Evolutionary conservation across 2,888 invertebrate genomes (phyloP), one percentile per base, ranked within the genome.

Genomic region (Apamea crenata): DNA sequence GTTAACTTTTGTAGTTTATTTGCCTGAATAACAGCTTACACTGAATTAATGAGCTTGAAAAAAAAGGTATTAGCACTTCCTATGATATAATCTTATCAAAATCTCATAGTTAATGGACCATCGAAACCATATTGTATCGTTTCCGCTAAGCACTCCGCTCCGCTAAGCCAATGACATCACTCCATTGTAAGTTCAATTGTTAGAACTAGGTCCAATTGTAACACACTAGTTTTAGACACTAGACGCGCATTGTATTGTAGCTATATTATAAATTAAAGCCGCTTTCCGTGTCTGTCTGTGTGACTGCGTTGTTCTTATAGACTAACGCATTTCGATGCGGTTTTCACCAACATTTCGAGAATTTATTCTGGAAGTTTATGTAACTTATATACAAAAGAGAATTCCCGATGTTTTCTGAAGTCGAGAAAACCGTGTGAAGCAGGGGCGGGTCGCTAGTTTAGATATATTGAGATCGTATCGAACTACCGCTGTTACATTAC

Each of bases 101-200:
- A 36, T 65, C 36, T 65, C 21, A 36, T 32, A 21, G 10, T 2
- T 70, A 70, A 74, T 74, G 18, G 63, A 10, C 21, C 12, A 32
- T 50, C 44, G 4, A 25, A 59, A 59, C 68, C 0, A 8, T 6
- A 47, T n/a, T 36, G n/a, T 44, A 18, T 56, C 8, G 21, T 84
- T 72, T 84, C 72, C 80, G 56, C 12, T 59, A 72, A 72, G n/a
- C 56, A 73, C 72, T 73, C 50, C 29, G 80, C 56, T 69, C 40
- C 63, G 79, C 40, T 84, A 50, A 56, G 59, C 72, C n/a, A 69
- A 80, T 84, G 80, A 73, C 85, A 75, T 74, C 85, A 85, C 53
- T 53, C 16, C 40, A 82, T 84, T 84, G 73, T 80, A 63, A 78
- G 67, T 32, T 65, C 70, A 61, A 70, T 78, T 78, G 53, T 71